Evolutionary conservation across 2,888 invertebrate genomes (phyloP), one percentile per base, ranked within the genome.

Genomic region (Perizoma flavofasciatum): DNA sequence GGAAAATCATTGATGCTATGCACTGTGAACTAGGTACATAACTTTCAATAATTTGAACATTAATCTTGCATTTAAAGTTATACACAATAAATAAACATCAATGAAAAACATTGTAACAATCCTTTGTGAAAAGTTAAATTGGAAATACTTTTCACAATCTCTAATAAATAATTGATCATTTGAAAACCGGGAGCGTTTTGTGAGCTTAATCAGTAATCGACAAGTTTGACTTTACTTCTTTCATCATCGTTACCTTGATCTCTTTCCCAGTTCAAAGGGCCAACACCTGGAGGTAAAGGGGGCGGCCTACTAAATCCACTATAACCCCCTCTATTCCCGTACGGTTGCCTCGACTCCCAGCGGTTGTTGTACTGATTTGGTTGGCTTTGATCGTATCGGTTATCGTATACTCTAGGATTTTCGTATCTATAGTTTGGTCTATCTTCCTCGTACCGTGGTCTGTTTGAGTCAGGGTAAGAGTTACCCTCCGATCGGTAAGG

Each of bases 151-250:
- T 44, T 58, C 39, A 37, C 49, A 39, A 22, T 45, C n/a, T 35
- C 33, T 10, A 51, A 37, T 35, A 48, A 56, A 32, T 62, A 60
- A 63, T 60, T 62, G 58, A 65, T 55, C 44, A 33, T 35, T 54
- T 37, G 11, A 37, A 32, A 39, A n/a, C 40, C n/a, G 32, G 5
- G 4, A 11, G 32, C 34, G 1, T 40, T 52, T 52, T 5, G 35
- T 22, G 22, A 55, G 8, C 51, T 34, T 33, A 41, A 32, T 71
- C 75, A 90, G 71, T 91, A 91, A 76, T 91, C 90, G 40, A 91
- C 90, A 59, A 91, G 79, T 75, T 89, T 90, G 5, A 90, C 81
- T 79, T 83, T 88, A 57, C 69, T 84, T 67, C 72, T 83, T 33
- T 63, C 65, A 47, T 63, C 52, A 44, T 65, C 55, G 11, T 70